Conservation (phyloP, 2,888 invertebrate genomes). For the Parnassius glacialis region DNA sequence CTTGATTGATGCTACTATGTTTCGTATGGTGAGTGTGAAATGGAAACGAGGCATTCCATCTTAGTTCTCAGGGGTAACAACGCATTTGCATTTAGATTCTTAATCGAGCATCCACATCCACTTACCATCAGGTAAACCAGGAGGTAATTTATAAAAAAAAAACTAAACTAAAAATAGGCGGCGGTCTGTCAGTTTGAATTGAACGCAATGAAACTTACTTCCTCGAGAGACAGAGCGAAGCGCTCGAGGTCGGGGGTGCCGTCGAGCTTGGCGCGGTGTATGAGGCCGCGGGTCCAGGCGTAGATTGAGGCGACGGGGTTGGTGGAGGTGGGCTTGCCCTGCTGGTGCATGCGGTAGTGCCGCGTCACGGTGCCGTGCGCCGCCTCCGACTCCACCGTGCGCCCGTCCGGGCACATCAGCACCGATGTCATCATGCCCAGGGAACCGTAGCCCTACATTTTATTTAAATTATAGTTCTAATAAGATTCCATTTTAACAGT, state of each 20-base stretch:
- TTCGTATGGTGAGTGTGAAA: too few relatives aligned
- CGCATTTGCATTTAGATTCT: too few relatives aligned
- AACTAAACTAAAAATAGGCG: too few relatives aligned
- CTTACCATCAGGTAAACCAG: too few relatives aligned
- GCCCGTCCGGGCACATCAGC: constrained; percentile 90
- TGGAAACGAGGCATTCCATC: too few relatives aligned
- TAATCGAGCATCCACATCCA: too few relatives aligned
- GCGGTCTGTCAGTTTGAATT: too few relatives aligned
- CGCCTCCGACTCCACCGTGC: constrained; percentile 94
- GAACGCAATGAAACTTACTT: constrained; percentile 50
- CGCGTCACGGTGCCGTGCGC: constrained; percentile 96
- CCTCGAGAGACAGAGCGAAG: constrained; percentile 87
- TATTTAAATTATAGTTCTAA: background rate
- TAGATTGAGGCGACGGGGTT: constrained; percentile 96
- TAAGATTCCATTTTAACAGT: too few relatives aligned
- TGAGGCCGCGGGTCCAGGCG: constrained; percentile 93
- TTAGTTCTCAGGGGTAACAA: too few relatives aligned
- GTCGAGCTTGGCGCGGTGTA: constrained; percentile 91
- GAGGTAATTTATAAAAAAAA: too few relatives aligned
- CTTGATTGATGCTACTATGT: too few relatives aligned
- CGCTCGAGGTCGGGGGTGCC: constrained; percentile 86
- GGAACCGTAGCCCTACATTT: constrained; percentile 85
- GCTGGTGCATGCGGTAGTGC: constrained; percentile 93
- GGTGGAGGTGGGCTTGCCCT: constrained; percentile 92
- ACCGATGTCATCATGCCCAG: constrained; percentile 96